Percentiles rank a stretch among this genome's conserved stretches.
Evolutionary conservation across 1,140 invertebrate genomes (phyloP).

Genomic region (Periplaneta americana): DNA sequence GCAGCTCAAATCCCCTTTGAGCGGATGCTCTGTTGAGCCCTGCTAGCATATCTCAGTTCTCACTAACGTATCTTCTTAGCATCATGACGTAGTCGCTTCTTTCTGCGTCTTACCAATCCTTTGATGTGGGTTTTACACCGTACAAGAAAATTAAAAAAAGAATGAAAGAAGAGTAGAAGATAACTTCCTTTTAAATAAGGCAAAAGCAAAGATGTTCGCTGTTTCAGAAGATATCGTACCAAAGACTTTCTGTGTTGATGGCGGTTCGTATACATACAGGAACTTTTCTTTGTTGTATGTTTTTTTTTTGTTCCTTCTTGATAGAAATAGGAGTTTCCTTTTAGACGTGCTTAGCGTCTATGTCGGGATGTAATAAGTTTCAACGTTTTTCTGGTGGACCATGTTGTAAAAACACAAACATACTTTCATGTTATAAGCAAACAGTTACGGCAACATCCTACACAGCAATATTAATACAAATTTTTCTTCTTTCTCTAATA

Average conservation of each 20-base stretch:
- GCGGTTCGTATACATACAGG: background rate
- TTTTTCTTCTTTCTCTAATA: no score
- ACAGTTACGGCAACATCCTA: background rate
- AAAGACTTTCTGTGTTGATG: background rate
- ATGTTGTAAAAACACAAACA: background rate
- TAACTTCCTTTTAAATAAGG: background rate
- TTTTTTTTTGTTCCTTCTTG: no score
- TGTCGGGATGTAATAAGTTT: background rate
- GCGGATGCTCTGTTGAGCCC: background rate
- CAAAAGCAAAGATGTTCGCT: background rate
- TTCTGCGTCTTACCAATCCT: background rate
- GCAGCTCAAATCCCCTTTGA: slow-evolving; percentile 3
- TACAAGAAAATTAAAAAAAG: background rate
- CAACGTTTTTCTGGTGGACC: no score
- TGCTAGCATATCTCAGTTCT: background rate
- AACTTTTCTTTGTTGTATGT: background rate
- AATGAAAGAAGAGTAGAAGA: slow-evolving; percentile 2
- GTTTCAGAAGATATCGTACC: background rate
- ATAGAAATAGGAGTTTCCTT: background rate
- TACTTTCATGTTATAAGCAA: background rate
- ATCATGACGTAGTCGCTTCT: background rate
- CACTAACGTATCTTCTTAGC: background rate
- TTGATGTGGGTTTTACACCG: slow-evolving; percentile 8
- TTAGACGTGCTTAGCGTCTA: background rate
- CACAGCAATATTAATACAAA: no score